These are phyloP conservation scores for Hucho hucho DNA, from an alignment of 2,113 vertebrate species.

Conservation along the genomic window DNA sequence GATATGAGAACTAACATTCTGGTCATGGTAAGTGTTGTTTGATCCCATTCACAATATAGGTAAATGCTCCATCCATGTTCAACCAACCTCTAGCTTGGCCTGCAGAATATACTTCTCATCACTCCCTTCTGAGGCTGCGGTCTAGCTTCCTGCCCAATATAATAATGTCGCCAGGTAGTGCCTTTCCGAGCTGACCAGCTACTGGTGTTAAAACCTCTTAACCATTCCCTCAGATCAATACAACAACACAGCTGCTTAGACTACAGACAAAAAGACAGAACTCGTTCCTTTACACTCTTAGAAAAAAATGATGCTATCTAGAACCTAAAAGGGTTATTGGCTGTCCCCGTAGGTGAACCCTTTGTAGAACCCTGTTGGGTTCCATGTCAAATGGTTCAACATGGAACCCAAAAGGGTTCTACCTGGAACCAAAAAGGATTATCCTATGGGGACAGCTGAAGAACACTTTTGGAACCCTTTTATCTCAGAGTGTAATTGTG, in stretches of 20 bases:
- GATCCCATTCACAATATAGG: constrained; percentile 7
- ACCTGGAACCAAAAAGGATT: no score
- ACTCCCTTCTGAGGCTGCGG: background rate
- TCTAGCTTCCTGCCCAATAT: background rate
- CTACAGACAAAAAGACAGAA: background rate
- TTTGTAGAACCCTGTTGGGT: no score
- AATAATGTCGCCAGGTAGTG: background rate
- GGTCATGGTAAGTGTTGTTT: constrained; percentile 22
- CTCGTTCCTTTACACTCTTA: background rate
- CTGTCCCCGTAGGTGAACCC: no score
- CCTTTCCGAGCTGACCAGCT: no score
- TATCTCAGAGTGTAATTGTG: background rate
- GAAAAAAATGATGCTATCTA: no score
- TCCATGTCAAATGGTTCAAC: no score
- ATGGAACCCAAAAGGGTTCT: no score
- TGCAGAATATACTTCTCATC: background rate
- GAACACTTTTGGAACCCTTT: background rate
- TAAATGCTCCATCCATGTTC: background rate
- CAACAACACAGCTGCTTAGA: no score
- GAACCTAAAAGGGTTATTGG: no score
- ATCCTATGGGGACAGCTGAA: no score
- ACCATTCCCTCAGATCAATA: no score
- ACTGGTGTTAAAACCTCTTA: no score
- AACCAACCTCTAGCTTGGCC: background rate
- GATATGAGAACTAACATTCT: background rate